Conservation (phyloP, 2,113 vertebrate genomes). For the Neodontobutis hainanensis region DNA sequence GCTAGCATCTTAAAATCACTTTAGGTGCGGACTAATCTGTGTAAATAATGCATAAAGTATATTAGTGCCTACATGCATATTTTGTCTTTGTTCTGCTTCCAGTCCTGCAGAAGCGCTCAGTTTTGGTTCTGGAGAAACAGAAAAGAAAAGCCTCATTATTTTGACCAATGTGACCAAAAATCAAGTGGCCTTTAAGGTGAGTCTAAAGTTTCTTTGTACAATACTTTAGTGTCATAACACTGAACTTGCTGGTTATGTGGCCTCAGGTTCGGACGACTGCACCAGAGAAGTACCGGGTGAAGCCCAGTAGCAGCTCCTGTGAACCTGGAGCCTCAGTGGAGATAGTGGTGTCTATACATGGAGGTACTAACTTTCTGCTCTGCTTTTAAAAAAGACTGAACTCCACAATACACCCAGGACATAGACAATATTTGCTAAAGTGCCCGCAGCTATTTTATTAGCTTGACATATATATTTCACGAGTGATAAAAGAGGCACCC, state of each 20-base stretch:
- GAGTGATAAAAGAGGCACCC: constrained; percentile 62
- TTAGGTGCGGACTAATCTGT: background rate
- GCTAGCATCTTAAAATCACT: no score
- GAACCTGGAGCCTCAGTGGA: constrained; percentile 90
- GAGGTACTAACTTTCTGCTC: constrained; percentile 79
- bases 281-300: constrained; percentile 97
- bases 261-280: constrained; percentile 94
- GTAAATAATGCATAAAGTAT: constrained; percentile 1
- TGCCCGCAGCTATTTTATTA: constrained; percentile 47
- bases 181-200: constrained; percentile 96
- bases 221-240: background rate
- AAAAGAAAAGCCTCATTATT: constrained; percentile 93
- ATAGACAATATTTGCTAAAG: constrained; percentile 44
- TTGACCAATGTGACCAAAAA: constrained; percentile 95
- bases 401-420: constrained; percentile 45
- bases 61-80: background rate
- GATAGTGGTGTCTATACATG: constrained; percentile 92
- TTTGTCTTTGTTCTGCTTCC: constrained; percentile 43
- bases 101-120: constrained; percentile 96
- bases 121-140: constrained; percentile 91
- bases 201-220: constrained; percentile 13
- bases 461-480: constrained; percentile 67
- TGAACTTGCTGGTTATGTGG: background rate
- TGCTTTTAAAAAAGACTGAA: constrained; percentile 20
- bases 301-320: constrained; percentile 95